phyloP scores from a whole-genome alignment of 1,140 invertebrate genomes.

The Micrasema minimum region DNA sequence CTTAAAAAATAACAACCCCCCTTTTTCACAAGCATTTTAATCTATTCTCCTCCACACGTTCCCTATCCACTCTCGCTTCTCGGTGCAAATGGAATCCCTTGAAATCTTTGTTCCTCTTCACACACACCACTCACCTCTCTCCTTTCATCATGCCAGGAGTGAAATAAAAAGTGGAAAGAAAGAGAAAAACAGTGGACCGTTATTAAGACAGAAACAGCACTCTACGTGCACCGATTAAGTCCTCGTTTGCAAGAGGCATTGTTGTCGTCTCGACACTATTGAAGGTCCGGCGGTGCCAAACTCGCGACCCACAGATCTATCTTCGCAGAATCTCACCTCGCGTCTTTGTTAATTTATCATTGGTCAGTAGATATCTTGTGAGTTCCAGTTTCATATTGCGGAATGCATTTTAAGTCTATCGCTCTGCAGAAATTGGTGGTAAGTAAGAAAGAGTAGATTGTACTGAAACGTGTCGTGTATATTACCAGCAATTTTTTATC shows the following conservation, averaged over 20 bases:
- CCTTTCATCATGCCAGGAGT: slow-evolving; percentile 25
- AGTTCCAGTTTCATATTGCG: no score
- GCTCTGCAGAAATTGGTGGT: no score
- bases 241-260: slow-evolving; percentile 50
- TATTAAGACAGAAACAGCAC: slow-evolving; percentile 49
- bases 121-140: slow-evolving; percentile 35
- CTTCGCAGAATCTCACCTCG: no score
- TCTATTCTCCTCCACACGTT: slow-evolving; percentile 34
- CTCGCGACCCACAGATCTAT: not conserved
- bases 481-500: no score
- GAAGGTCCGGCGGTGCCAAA: slow-evolving; percentile 1
- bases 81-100: slow-evolving; percentile 33
- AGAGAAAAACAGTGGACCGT: slow-evolving; percentile 41
- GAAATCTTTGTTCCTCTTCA: slow-evolving; percentile 34
- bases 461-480: no score
- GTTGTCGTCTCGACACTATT: slow-evolving; percentile 41
- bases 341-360: no score
- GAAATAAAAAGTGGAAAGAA: slow-evolving; percentile 32
- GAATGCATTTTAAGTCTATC: no score
- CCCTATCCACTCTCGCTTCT: slow-evolving; percentile 17
- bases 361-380: no score
- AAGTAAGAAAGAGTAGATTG: no score
- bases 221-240: slow-evolving; percentile 53
- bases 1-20: slow-evolving; percentile 26
- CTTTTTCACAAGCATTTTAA: slow-evolving; percentile 41